Evolutionary conservation across 2,797 vertebrate genomes (phyloP).

Genomic region (Bovichtus diacanthus): DNA sequence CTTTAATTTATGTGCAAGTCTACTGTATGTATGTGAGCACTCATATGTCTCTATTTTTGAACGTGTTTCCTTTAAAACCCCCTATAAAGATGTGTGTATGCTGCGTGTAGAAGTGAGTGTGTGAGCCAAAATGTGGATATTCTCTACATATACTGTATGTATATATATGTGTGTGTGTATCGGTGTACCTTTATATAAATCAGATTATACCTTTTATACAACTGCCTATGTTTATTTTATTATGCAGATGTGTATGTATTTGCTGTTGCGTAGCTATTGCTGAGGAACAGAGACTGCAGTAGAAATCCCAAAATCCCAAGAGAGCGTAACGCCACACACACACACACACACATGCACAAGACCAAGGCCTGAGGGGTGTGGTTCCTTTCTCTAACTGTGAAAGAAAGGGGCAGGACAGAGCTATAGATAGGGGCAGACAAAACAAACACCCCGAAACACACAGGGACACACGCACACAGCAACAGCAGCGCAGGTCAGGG

Average conservation of each 20-base stretch:
- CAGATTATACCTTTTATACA: neutral
- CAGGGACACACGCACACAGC: slow-evolving; percentile 30
- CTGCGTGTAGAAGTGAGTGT: slow-evolving; percentile 27
- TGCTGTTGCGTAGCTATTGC: neutral
- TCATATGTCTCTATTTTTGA: neutral
- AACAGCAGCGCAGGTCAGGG: slow-evolving; percentile 59
- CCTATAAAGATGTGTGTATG: neutral
- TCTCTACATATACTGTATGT: neutral
- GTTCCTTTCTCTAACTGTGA: slow-evolving; percentile 86
- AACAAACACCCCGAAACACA: slow-evolving; percentile 73
- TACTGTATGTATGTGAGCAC: neutral
- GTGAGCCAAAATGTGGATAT: neutral
- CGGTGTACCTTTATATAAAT: neutral
- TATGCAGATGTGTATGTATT: slow-evolving; percentile 2
- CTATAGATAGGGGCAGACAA: slow-evolving; percentile 81
- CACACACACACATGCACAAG: slow-evolving; percentile 51
- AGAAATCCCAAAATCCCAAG: slow-evolving; percentile 68
- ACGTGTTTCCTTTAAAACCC: slow-evolving; percentile 5
- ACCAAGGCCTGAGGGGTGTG: slow-evolving; percentile 83
- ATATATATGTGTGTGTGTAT: neutral
- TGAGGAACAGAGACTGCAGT: slow-evolving; percentile 25
- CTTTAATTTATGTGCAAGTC: slow-evolving; percentile 21
- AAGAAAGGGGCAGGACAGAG: slow-evolving; percentile 85
- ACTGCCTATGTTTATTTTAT: slow-evolving; percentile 15
- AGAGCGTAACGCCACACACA: slow-evolving; percentile 55